phyloP scores from a whole-genome alignment of 2,113 vertebrate species.

The Lepus europaeus region DNA sequence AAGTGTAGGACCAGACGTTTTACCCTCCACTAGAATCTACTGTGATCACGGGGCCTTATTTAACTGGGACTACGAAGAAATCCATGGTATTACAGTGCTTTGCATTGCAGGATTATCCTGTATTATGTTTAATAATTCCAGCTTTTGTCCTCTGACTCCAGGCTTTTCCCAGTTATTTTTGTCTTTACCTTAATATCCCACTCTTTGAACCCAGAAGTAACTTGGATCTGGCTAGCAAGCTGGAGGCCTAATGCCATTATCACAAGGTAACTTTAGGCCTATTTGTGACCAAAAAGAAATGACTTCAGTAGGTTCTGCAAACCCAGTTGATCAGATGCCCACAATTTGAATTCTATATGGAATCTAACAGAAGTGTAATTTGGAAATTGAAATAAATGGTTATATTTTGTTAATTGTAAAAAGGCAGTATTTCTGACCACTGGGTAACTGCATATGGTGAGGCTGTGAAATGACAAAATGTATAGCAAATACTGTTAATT shows the following conservation, averaged over 20 bases:
- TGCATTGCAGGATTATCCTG: conserved; percentile 11
- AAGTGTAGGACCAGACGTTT: not conserved
- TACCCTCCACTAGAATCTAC: not conserved
- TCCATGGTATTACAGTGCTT: not conserved
- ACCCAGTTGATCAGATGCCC: not conserved
- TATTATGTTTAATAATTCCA: conserved; percentile 21
- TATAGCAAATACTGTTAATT: not conserved
- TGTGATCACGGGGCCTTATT: not conserved
- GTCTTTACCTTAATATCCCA: conserved; percentile 55
- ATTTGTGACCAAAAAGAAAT: conserved; percentile 46
- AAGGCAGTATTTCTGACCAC: not conserved
- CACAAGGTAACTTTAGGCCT: conserved; percentile 10
- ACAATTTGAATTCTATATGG: not conserved
- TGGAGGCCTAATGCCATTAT: conserved; percentile 31
- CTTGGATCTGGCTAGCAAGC: conserved; percentile 57
- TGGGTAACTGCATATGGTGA: not conserved
- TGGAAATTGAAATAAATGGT: conserved; percentile 30
- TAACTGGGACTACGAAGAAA: conserved; percentile 2
- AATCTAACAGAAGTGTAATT: not conserved
- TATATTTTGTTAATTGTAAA: conserved; percentile 42
- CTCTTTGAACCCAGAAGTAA: conserved; percentile 58
- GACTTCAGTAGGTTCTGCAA: conserved; percentile 51
- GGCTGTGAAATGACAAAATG: not conserved
- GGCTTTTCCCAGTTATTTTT: conserved; percentile 36
- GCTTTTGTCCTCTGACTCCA: conserved; percentile 54